Evolutionary conservation across 1,140 invertebrate genomes (phyloP).

Genomic region (Sarcophaga bullata): DNA sequence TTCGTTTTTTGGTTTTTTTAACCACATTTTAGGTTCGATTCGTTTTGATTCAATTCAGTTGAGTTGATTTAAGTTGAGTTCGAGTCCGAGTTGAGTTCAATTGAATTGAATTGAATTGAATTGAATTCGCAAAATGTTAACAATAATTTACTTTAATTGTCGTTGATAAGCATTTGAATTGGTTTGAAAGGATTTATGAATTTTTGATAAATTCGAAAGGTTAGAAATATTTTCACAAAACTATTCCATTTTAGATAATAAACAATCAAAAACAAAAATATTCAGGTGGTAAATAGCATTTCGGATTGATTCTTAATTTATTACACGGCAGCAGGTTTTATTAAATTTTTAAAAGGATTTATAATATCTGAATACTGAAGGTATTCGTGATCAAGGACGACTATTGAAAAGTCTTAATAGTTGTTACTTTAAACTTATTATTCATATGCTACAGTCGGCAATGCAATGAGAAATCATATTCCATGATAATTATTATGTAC

Average conservation of each 20-base stretch:
- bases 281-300: conserved; percentile 7
- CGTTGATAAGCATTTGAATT: conserved; percentile 29
- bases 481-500: too few species aligned
- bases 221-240: background rate
- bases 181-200: conserved; percentile 24
- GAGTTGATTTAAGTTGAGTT: background rate
- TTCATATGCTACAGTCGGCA: too few species aligned
- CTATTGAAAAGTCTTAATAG: too few species aligned
- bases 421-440: too few species aligned
- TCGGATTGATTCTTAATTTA: background rate
- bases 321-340: background rate
- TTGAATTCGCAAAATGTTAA: conserved; percentile 32
- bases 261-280: background rate
- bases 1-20: background rate
- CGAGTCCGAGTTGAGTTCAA: background rate
- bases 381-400: too few species aligned
- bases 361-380: too few species aligned
- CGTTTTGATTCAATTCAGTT: background rate
- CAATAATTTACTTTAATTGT: conserved; percentile 34
- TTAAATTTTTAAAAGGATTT: background rate
- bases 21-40: background rate
- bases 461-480: too few species aligned
- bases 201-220: conserved; percentile 30
- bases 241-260: background rate
- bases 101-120: background rate